phyloP scores from a whole-genome alignment of 2,888 invertebrate species.

The Zaprionus obscuricornis region DNA sequence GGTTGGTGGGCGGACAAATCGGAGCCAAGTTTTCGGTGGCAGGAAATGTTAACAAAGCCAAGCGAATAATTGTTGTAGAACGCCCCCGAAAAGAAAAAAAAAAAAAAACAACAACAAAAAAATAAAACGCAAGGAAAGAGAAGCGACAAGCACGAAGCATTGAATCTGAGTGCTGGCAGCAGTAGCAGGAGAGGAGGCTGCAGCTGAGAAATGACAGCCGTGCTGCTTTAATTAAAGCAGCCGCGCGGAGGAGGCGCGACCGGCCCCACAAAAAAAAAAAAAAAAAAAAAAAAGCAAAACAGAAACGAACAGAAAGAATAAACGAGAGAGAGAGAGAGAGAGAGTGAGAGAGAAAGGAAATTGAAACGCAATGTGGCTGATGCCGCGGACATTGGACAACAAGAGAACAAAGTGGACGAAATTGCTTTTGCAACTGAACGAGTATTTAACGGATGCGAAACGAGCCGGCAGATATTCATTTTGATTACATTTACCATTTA shows the following conservation, averaged over 20 bases:
- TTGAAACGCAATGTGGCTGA: conserved; percentile 78
- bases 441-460: conserved; percentile 43
- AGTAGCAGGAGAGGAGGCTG: conserved; percentile 26
- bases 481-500: conserved; percentile 66
- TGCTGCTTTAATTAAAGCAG: conserved; percentile 74
- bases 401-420: conserved; percentile 79
- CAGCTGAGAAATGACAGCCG: conserved; percentile 72
- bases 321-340: conserved; percentile 9
- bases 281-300: conserved; percentile 14
- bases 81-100: neutral
- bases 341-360: conserved; percentile 34
- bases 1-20: conserved; percentile 30
- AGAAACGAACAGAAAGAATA: conserved; percentile 5
- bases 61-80: conserved; percentile 69
- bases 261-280: conserved; percentile 4
- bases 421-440: conserved; percentile 70
- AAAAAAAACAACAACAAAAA: neutral
- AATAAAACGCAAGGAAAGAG: conserved; percentile 7
- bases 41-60: conserved; percentile 75
- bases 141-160: conserved; percentile 8
- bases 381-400: conserved; percentile 72
- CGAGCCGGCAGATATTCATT: conserved; percentile 48
- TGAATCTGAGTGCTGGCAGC: too few species aligned
- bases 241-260: conserved; percentile 53
- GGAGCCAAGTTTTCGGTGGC: conserved; percentile 45